A percentile compares a stretch with the other conserved stretches of the same genome.
phyloP scores from a whole-genome alignment of 2,797 vertebrate genomes.

The Channa striata region DNA sequence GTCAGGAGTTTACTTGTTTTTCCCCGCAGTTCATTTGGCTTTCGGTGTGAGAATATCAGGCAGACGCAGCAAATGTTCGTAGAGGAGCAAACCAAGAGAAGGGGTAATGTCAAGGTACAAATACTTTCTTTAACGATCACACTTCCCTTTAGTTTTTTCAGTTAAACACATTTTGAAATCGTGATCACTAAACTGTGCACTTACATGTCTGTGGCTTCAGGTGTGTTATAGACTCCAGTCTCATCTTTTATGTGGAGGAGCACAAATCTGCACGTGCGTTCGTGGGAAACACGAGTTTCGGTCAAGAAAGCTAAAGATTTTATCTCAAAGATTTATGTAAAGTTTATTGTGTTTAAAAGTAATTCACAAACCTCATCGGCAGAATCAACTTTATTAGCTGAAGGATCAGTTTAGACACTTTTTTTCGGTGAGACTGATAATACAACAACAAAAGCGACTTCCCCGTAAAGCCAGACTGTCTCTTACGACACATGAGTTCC shows the following conservation, averaged over 20 bases:
- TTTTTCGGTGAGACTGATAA: no score
- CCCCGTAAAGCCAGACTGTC: background rate
- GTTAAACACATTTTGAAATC: background rate
- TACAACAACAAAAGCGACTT: background rate
- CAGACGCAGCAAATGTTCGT: constrained; percentile 17
- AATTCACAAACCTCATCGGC: background rate
- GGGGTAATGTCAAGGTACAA: constrained; percentile 22
- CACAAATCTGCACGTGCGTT: constrained; percentile 20
- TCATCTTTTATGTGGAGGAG: constrained; percentile 38
- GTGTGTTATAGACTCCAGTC: background rate
- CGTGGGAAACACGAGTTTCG: background rate
- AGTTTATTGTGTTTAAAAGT: background rate
- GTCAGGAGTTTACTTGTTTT: constrained; percentile 8
- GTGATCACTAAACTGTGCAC: constrained; percentile 35
- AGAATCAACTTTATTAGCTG: background rate
- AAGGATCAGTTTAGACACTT: background rate
- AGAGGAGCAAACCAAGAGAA: constrained; percentile 50
- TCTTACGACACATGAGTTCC: constrained; percentile 33
- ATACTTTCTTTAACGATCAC: background rate
- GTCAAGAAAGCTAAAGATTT: constrained; percentile 13
- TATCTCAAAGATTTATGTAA: background rate
- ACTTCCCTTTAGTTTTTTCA: constrained; percentile 12
- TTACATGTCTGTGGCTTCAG: constrained; percentile 17
- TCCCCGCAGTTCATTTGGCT: background rate
- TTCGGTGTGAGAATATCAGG: background rate